Conservation (phyloP, 2,113 vertebrate species). For the Phalacrocorax aristotelis region DNA sequence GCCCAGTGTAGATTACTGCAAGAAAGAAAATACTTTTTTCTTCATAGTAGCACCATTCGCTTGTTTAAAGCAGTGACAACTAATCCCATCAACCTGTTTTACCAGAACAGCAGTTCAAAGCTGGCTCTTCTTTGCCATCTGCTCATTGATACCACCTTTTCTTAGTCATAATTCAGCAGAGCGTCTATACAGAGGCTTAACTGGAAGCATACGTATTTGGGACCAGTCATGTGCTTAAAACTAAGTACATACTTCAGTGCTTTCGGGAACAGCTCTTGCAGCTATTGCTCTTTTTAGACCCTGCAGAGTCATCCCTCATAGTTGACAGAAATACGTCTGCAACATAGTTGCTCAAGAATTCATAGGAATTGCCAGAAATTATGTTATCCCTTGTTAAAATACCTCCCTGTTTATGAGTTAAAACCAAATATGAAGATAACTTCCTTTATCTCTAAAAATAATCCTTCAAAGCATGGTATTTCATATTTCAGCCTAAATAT, state of each 20-base stretch:
- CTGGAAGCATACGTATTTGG: neutral
- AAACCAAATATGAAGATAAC: slow-evolving; percentile 9
- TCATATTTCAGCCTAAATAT: slow-evolving; percentile 32
- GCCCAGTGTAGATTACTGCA: neutral
- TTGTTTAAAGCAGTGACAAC: neutral
- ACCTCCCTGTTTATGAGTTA: neutral
- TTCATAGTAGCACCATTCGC: neutral
- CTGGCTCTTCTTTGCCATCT: neutral
- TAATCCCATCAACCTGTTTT: neutral
- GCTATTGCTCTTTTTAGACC: neutral
- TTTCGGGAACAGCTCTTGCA: neutral
- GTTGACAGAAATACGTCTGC: neutral
- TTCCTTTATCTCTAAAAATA: slow-evolving; percentile 39
- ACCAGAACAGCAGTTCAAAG: neutral
- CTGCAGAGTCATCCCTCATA: neutral
- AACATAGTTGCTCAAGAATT: slow-evolving; percentile 21
- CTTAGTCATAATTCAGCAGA: neutral
- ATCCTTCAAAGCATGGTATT: neutral
- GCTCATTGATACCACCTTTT: neutral
- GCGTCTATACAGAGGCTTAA: neutral
- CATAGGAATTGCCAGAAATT: neutral
- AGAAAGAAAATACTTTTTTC: neutral
- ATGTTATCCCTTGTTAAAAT: slow-evolving; percentile 6
- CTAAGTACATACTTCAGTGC: neutral
- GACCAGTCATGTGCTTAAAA: neutral